phyloP scores from a whole-genome alignment of 2,113 vertebrate genomes.

The Sander lucioperca region DNA sequence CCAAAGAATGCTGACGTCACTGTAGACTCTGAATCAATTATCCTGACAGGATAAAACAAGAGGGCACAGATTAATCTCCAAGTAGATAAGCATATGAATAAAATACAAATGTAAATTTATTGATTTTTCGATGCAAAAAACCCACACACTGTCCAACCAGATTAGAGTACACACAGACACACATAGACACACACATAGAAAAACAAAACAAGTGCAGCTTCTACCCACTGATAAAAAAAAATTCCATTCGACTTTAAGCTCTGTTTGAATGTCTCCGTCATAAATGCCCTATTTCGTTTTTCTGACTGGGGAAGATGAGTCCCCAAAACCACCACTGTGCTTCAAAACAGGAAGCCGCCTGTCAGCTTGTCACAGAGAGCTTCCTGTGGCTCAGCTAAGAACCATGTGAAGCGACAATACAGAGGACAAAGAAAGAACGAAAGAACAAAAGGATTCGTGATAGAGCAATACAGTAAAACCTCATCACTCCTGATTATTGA shows the following conservation, averaged over 20 bases:
- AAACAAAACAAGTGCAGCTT: not conserved
- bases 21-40: slow-evolving; percentile 38
- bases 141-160: not conserved
- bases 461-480: not conserved
- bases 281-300: slow-evolving; percentile 21
- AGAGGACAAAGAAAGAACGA: not conserved
- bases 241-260: slow-evolving; percentile 11
- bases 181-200: not conserved
- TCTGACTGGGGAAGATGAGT: slow-evolving; percentile 48
- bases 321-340: slow-evolving; percentile 48
- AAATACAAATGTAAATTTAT: slow-evolving; percentile 26
- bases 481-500: not conserved
- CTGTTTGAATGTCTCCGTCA: not conserved
- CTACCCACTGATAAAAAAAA: not conserved
- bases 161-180: not conserved
- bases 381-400: slow-evolving; percentile 67
- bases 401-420: slow-evolving; percentile 17
- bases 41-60: slow-evolving; percentile 25
- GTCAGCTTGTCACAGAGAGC: slow-evolving; percentile 54
- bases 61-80: slow-evolving; percentile 11
- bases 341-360: slow-evolving; percentile 78
- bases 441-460: not conserved
- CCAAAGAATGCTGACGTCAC: slow-evolving; percentile 27
- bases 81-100: slow-evolving; percentile 23
- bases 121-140: slow-evolving; percentile 4